Conservation (phyloP, 2,113 vertebrate genomes). For the Hyla sarda region DNA sequence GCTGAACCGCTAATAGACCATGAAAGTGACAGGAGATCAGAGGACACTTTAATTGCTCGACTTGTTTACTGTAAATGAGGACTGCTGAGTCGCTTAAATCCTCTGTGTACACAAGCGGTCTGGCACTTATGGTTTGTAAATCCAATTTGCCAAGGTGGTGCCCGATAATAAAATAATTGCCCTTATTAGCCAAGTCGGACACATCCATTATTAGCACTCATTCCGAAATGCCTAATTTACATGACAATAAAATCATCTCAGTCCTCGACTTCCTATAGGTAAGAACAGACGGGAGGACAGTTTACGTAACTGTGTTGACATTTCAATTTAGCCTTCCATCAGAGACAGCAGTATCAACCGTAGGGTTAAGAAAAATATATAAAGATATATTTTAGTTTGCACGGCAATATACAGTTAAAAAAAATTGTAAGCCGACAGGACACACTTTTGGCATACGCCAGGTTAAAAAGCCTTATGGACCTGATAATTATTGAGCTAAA, state of each 20-base stretch:
- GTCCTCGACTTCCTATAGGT: background rate
- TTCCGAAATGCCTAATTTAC: slow-evolving; percentile 13
- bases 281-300: background rate
- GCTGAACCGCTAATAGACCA: slow-evolving; percentile 1
- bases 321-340: too few relatives aligned
- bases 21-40: slow-evolving; percentile 31
- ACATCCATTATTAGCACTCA: background rate
- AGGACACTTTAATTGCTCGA: slow-evolving; percentile 18
- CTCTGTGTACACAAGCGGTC: slow-evolving; percentile 17
- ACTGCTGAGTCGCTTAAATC: slow-evolving; percentile 23
- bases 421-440: too few relatives aligned
- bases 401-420: too few relatives aligned
- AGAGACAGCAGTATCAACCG: too few relatives aligned
- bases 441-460: too few relatives aligned
- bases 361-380: too few relatives aligned
- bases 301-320: background rate
- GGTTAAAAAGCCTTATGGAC: too few relatives aligned
- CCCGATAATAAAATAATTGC: slow-evolving; percentile 39
- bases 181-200: slow-evolving; percentile 15
- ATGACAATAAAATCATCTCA: background rate
- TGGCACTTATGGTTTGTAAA: slow-evolving; percentile 2
- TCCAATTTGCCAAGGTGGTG: slow-evolving; percentile 38
- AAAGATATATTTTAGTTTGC: too few relatives aligned
- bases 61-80: slow-evolving; percentile 40
- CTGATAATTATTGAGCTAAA: too few relatives aligned